phyloP scores from a whole-genome alignment of 2,113 vertebrate species.

The Ptilorrhoa leucosticta region DNA sequence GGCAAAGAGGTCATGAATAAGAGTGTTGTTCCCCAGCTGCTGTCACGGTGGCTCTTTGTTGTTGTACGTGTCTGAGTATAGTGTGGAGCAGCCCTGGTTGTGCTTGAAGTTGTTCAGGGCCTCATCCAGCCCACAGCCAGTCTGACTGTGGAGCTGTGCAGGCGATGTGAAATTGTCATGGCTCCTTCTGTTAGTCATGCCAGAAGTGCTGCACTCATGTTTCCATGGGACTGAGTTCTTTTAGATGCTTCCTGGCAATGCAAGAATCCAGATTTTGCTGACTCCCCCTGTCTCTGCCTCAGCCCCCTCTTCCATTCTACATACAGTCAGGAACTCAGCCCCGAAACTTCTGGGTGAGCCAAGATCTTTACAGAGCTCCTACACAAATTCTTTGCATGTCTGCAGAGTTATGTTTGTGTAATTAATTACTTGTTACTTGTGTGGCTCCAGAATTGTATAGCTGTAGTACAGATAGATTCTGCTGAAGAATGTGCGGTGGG shows the following conservation, averaged over 20 bases:
- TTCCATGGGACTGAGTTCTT: neutral
- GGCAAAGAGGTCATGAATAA: neutral
- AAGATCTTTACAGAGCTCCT: conserved; percentile 23
- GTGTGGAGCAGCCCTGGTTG: neutral
- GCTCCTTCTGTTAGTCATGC: neutral
- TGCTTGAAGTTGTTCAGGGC: neutral
- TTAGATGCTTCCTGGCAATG: neutral
- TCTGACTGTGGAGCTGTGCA: neutral
- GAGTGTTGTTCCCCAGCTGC: neutral
- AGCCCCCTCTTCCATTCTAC: neutral
- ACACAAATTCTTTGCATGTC: conserved; percentile 14
- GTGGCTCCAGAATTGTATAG: neutral
- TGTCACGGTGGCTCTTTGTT: neutral
- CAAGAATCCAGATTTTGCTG: neutral
- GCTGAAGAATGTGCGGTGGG: neutral
- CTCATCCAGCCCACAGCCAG: neutral
- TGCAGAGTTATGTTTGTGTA: conserved; percentile 18
- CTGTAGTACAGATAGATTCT: neutral
- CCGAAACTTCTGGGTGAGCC: neutral
- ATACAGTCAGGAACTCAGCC: neutral
- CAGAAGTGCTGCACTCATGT: neutral
- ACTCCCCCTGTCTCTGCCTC: neutral
- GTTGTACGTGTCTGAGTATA: fast-evolving
- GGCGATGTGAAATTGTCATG: neutral
- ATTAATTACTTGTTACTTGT: conserved; percentile 9